phyloP scores from a whole-genome alignment of 2,797 vertebrate genomes.

The Gallirallus australis region DNA sequence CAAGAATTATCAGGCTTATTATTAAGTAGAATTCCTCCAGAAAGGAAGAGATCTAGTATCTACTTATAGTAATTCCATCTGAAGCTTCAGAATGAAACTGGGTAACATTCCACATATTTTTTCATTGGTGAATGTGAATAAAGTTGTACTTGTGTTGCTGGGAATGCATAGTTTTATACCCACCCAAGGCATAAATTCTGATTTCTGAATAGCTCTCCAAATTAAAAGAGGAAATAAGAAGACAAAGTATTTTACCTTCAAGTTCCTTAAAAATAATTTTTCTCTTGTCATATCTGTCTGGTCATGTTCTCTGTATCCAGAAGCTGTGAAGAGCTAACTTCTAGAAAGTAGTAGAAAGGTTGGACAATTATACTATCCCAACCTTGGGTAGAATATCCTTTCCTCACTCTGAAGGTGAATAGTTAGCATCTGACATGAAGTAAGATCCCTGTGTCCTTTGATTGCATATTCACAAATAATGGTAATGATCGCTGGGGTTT shows the following conservation, averaged over 20 bases:
- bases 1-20: background rate
- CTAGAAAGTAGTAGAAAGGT: background rate
- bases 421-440: background rate
- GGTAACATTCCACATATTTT: background rate
- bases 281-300: background rate
- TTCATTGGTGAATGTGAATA: background rate
- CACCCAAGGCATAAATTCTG: background rate
- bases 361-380: background rate
- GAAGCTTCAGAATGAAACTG: background rate
- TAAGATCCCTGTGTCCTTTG: background rate
- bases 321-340: background rate
- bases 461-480: background rate
- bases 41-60: background rate
- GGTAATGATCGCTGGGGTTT: background rate
- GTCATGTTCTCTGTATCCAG: background rate
- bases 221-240: background rate
- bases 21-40: background rate
- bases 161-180: background rate
- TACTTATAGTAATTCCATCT: background rate
- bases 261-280: background rate
- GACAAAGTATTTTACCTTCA: background rate
- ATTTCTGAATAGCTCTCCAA: background rate
- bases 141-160: background rate
- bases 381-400: background rate
- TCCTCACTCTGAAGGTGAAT: background rate